A percentile compares a stretch with the other conserved stretches of the same genome.
Conservation (phyloP, 2,797 vertebrate genomes). For the Xiphorhynchus erythropygius region DNA sequence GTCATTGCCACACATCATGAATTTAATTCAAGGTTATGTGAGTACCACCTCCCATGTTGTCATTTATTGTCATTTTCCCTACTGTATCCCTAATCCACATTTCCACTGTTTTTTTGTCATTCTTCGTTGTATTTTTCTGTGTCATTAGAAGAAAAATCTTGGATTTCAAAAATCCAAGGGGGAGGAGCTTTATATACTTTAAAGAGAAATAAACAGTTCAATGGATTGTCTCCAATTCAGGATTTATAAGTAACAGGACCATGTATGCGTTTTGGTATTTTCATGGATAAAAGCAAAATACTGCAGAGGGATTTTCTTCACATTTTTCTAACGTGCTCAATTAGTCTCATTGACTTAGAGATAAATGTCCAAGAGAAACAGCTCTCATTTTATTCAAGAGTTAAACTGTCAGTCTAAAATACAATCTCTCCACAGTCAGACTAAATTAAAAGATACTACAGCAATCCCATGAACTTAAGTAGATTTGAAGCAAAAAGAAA, state of each 20-base stretch:
- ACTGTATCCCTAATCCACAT: background rate
- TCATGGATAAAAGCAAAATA: background rate
- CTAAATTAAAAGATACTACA: conserved; percentile 33
- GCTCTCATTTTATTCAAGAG: conserved; percentile 11
- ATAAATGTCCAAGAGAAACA: conserved; percentile 33
- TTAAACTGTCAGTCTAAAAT: conserved; percentile 43
- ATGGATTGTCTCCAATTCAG: background rate
- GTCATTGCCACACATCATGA: background rate
- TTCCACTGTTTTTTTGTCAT: background rate
- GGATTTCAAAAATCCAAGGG: background rate
- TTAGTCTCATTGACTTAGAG: background rate
- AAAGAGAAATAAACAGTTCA: background rate
- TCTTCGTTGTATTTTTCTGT: background rate
- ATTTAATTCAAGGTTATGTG: background rate
- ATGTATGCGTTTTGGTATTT: background rate
- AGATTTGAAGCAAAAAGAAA: conserved; percentile 33
- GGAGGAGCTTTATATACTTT: background rate
- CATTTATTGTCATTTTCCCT: background rate
- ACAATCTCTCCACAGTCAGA: background rate
- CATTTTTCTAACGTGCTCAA: background rate
- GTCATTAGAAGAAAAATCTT: background rate
- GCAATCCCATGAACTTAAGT: background rate
- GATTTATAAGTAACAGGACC: background rate
- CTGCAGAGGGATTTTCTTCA: background rate
- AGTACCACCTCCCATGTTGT: background rate